A percentile compares a stretch with the other conserved stretches of the same genome.
These are phyloP conservation scores for Zonitis immaculata DNA, from an alignment of 2,888 invertebrate species.

Conservation along the genomic window DNA sequence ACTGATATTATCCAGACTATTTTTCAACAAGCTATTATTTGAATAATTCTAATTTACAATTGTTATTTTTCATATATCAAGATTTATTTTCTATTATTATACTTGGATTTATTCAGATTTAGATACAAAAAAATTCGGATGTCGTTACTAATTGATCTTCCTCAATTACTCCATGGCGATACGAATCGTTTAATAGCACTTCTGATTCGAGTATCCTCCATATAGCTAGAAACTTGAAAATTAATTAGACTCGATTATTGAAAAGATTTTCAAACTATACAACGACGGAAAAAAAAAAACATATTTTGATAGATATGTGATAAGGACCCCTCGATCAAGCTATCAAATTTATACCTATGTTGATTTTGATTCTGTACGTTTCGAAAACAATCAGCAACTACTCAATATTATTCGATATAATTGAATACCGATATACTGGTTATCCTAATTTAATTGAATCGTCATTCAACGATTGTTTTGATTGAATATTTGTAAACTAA, in stretches of 20 bases:
- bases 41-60: too few species aligned
- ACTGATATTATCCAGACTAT: not conserved
- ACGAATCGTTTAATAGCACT: not conserved
- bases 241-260: too few species aligned
- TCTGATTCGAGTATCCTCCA: not conserved
- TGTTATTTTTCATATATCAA: too few species aligned
- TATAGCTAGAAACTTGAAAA: too few species aligned
- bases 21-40: too few species aligned
- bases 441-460: slow-evolving; percentile 7
- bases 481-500: too few species aligned
- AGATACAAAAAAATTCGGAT: not conserved
- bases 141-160: not conserved
- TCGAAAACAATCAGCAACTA: slow-evolving; percentile 16
- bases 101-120: not conserved
- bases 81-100: not conserved
- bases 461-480: not conserved
- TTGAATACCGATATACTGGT: slow-evolving; percentile 15
- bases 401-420: slow-evolving; percentile 10
- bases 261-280: too few species aligned
- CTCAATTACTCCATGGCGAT: not conserved
- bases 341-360: slow-evolving; percentile 13
- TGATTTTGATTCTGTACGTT: slow-evolving; percentile 16
- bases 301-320: too few species aligned
- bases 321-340: not conserved
- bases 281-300: too few species aligned